These are phyloP conservation scores for Sebastes steindachneri DNA, from an alignment of 2,797 vertebrate genomes.

Conservation along the genomic window DNA sequence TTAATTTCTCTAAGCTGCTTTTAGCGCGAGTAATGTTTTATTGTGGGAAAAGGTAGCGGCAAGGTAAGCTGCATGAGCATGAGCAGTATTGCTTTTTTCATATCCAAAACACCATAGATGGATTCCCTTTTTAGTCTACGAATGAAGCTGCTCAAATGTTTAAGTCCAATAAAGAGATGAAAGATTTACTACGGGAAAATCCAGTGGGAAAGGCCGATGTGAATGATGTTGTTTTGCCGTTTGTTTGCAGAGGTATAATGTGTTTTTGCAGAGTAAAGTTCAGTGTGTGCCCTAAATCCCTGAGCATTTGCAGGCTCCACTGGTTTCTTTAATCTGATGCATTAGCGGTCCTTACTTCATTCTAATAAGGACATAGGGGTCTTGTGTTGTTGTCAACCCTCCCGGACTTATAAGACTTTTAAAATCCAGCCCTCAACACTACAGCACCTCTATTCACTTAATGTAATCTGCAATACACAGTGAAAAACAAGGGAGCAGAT, in stretches of 20 bases:
- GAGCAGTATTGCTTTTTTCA: constrained; percentile 38
- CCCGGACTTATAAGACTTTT: constrained; percentile 34
- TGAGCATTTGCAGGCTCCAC: constrained; percentile 34
- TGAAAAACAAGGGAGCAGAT: constrained; percentile 17
- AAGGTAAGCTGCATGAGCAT: constrained; percentile 50
- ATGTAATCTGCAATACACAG: constrained; percentile 16
- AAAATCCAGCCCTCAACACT: constrained; percentile 35
- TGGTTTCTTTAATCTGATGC: constrained; percentile 63
- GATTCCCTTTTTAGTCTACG: constrained; percentile 10
- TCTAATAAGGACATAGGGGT: constrained; percentile 59
- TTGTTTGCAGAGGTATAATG: constrained; percentile 44
- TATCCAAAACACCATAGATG: constrained; percentile 36
- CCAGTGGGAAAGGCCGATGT: constrained; percentile 18
- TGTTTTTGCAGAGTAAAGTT: constrained; percentile 46
- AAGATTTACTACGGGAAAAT: constrained; percentile 46
- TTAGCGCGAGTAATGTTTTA: constrained; percentile 66
- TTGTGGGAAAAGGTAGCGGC: constrained; percentile 48
- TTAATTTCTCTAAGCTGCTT: constrained; percentile 74
- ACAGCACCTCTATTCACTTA: constrained; percentile 24
- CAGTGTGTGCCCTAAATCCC: constrained; percentile 47
- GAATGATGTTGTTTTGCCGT: constrained; percentile 22
- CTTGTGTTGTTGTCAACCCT: constrained; percentile 44
- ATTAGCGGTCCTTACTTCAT: constrained; percentile 49
- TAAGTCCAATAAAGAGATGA: constrained; percentile 55
- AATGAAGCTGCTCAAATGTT: constrained; percentile 41